Percentiles rank a stretch among this genome's conserved stretches.
These are phyloP conservation scores for Elegia similella DNA, from an alignment of 2,888 invertebrate species.

Conservation along the genomic window DNA sequence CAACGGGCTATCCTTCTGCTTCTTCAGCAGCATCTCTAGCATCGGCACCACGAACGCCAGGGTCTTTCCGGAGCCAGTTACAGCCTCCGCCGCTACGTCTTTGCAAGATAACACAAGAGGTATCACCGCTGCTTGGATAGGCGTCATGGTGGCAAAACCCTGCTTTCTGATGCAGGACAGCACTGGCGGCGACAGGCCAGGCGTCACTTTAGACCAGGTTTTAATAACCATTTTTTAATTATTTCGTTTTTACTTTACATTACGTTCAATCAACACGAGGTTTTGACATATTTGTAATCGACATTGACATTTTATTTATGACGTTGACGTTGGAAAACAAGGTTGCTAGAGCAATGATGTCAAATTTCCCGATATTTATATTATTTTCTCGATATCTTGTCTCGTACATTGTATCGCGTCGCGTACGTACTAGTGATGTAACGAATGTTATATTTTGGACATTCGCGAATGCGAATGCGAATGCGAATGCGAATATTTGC, in stretches of 20 bases:
- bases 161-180: conserved; percentile 76
- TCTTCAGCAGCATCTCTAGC: conserved; percentile 89
- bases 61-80: conserved; percentile 99
- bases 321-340: background rate
- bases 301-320: conserved; percentile 5
- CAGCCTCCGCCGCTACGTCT: conserved; percentile 98
- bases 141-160: conserved; percentile 80
- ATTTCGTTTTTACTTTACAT: conserved; percentile 10
- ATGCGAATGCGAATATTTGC: no score
- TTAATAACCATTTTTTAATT: conserved; percentile 61
- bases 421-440: no score
- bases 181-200: conserved; percentile 72
- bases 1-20: conserved; percentile 83
- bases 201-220: conserved; percentile 64
- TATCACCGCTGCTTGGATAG: conserved; percentile 92
- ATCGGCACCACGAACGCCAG: conserved; percentile 96
- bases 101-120: conserved; percentile 93
- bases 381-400: no score
- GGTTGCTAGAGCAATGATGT: no score
- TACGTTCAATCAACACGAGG: background rate
- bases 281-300: conserved; percentile 1
- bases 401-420: no score
- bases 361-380: no score
- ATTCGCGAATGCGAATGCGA: no score
- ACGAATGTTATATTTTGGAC: no score